These are phyloP conservation scores for Hydrophis major DNA, from an alignment of 2,797 vertebrate species.

Conservation along the genomic window DNA sequence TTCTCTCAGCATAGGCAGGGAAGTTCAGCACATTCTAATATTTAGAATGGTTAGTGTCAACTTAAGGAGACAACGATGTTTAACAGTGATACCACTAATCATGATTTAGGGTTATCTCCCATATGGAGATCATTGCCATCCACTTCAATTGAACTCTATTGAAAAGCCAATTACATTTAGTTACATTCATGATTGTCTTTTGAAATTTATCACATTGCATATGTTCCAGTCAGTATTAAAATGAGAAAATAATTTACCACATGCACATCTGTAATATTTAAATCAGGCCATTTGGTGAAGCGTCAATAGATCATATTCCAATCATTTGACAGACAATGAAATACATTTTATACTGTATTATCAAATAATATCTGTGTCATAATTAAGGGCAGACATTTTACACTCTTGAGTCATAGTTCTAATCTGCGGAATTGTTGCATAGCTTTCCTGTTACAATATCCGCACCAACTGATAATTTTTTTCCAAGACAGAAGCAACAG, in stretches of 20 bases:
- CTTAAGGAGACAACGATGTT: not conserved
- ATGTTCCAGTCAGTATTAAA: not conserved
- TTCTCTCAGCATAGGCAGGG: not conserved
- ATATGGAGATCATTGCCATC: not conserved
- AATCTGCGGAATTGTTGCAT: not conserved
- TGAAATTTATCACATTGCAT: not conserved
- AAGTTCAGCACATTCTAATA: not conserved
- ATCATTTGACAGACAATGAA: not conserved
- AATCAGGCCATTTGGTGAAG: not conserved
- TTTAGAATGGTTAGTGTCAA: not conserved
- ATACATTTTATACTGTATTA: not conserved
- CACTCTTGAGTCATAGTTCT: too few relatives aligned
- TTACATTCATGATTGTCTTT: not conserved
- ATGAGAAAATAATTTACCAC: not conserved
- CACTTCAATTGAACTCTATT: not conserved
- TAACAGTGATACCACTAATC: not conserved
- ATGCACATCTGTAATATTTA: not conserved
- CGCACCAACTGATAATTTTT: not conserved
- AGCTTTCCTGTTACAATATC: not conserved
- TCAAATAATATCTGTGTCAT: not conserved
- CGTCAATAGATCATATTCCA: not conserved
- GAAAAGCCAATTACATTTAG: not conserved
- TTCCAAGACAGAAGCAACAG: not conserved
- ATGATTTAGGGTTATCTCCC: not conserved
- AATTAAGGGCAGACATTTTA: not conserved